Evolutionary conservation across 2,797 vertebrate species (phyloP), one percentile per base, ranked within the genome.

Genomic region (Helarctos malayanus): DNA sequence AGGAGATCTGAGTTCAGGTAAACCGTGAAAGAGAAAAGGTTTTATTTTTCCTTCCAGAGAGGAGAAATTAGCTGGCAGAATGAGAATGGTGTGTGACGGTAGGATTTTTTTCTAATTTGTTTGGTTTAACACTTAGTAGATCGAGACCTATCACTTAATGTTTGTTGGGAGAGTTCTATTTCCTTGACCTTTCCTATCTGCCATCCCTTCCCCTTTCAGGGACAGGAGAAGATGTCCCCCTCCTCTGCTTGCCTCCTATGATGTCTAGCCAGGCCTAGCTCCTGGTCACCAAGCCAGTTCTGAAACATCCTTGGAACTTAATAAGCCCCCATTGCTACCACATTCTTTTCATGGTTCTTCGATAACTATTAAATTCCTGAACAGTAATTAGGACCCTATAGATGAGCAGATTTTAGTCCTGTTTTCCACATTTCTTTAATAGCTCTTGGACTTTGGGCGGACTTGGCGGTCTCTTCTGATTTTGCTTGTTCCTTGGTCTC

Each of bases 401-500:
- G n/a, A 32, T 25, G 1, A 52, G 41, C 27, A 7, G 47, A 21
- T 38, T 84, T 75, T 57, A 3, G 11, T 54, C 65, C 49, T 63
- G 2, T 41, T 80, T 35, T n/a, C 35, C 18, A 15, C 49, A 7
- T 63, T 54, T 76, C 15, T 29, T 47, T 56, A 32, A 27, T 4
- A 1, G 75, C 65, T 71, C 41, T 57, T 86, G 19, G 47, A 27
- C 19, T 41, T 35, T 23, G 12, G 29, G 25, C 18, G 10, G 29
- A 38, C 23, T 65, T 41, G 18, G 41, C 35, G 12, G 13, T 81
- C 25, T 61, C 80, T 91, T 57, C 32, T 18, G 49, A 14, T 61
- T 96, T 68, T 65, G 45, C 49, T 54, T 63, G 27, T 81, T 89
- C 41, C 71, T 92, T 73, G 88, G 25, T 81, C 78, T 94, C 65